Conservation (phyloP, 2,797 vertebrate species). For the Heterohyrax brucei region DNA sequence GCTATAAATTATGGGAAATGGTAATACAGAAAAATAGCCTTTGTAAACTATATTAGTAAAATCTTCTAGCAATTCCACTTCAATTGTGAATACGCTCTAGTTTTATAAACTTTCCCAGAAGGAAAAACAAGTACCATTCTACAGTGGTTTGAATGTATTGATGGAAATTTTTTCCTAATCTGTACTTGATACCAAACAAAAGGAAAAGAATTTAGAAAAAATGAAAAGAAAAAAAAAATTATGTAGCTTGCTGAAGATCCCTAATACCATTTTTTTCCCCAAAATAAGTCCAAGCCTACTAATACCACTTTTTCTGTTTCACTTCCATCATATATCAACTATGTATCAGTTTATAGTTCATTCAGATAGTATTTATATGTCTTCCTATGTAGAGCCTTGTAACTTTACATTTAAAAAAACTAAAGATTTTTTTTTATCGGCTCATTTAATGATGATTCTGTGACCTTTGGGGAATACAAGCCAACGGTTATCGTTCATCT, state of each 20-base stretch:
- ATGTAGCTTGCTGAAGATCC: background rate
- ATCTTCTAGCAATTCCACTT: background rate
- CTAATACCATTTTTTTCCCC: background rate
- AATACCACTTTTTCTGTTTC: background rate
- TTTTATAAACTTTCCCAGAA: background rate
- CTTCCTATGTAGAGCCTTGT: background rate
- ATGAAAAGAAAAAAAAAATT: background rate
- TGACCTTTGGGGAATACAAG: background rate
- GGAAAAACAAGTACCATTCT: background rate
- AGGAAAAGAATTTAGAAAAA: too few relatives aligned
- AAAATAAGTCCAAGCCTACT: background rate
- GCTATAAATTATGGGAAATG: background rate
- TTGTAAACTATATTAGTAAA: background rate
- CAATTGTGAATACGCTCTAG: background rate
- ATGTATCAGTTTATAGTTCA: background rate
- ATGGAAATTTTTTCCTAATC: background rate
- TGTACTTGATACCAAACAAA: background rate
- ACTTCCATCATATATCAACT: background rate
- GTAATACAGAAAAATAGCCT: background rate
- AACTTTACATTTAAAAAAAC: constrained; percentile 44
- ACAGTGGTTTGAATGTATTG: background rate
- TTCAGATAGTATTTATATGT: background rate
- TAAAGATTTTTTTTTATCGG: background rate
- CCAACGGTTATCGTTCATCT: constrained; percentile 12
- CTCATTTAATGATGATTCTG: constrained; percentile 59